These are phyloP conservation scores for Pelodytes ibericus DNA, from an alignment of 2,797 vertebrate species.

Conservation along the genomic window DNA sequence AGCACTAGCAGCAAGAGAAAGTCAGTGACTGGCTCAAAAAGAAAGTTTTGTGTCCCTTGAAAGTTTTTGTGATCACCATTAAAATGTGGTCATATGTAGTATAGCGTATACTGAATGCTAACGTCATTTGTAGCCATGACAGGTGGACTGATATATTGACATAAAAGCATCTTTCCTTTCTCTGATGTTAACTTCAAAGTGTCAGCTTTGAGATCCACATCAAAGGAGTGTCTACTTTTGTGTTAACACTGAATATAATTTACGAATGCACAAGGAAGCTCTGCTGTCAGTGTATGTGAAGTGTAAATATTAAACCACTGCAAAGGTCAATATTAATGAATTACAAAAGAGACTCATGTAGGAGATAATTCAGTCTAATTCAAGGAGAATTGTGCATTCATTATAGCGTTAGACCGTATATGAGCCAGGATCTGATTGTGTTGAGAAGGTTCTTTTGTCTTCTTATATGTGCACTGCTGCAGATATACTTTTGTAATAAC, in stretches of 20 bases:
- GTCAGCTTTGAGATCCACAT: slow-evolving; percentile 45
- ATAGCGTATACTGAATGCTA: slow-evolving; percentile 30
- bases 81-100: not conserved
- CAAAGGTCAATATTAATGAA: slow-evolving; percentile 31
- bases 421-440: too few species aligned
- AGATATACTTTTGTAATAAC: too few species aligned
- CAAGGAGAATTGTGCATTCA: slow-evolving; percentile 1
- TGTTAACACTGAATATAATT: slow-evolving; percentile 50
- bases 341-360: too few species aligned
- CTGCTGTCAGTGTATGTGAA: slow-evolving; percentile 46
- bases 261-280: slow-evolving; percentile 30
- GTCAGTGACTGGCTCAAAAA: too few species aligned
- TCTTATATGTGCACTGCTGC: too few species aligned
- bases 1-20: too few species aligned
- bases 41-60: too few species aligned
- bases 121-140: slow-evolving; percentile 28
- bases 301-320: slow-evolving; percentile 38
- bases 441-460: too few species aligned
- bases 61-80: not conserved
- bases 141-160: slow-evolving; percentile 41
- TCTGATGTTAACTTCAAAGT: slow-evolving; percentile 53
- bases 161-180: slow-evolving; percentile 39
- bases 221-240: slow-evolving; percentile 48
- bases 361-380: too few species aligned
- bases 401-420: not conserved